Evolutionary conservation across 2,888 invertebrate genomes (phyloP), one percentile per base, ranked within the genome.

Genomic region (Thelaira solivaga): DNA sequence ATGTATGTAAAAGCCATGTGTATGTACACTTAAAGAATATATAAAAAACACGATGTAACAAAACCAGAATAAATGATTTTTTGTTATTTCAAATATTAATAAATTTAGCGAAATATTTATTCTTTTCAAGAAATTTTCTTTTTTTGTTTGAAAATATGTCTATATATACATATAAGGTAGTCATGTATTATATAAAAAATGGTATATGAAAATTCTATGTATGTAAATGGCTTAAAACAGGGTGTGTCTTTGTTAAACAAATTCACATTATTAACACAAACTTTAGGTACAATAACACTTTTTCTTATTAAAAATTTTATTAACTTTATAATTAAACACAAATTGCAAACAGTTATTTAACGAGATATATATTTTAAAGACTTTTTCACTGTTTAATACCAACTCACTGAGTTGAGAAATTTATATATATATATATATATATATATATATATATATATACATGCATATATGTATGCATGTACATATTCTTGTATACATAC

Each of bases 211-310:
- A 47, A 45, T 8, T 26, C 5, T 26, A 31, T 29, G 7, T 39
- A 41, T 47, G 47, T n/a, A 53, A 55, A 45, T 45, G 36, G 13
- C 16, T 24, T 47, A 36, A 74, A 68, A 74, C 77, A 74, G 77
- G 77, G 77, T 78, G 77, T 78, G 77, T 74, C 77, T 62, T 41
- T 18, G 18, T 26, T 39, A 24, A 49, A 16, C 13, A 62, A 49
- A 26, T 47, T 49, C 36, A 39, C 62, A 47, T 36, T 47, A 47
- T 34, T 16, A 4, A 26, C 6, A 26, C 20, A 43, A 43, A 11
- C 43, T 10, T 47, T 11, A 10, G 3, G 24, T 24, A 47, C 47
- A 43, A 11, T 36, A n/a, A n/a, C 4, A 20, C 2, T 22, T 20
- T 20, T 18, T 20, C 11, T 20, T 22, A 43, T 11, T 5, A 5